Conservation (phyloP, 2,888 invertebrate genomes). For the Sphaerolaimus hirsutus region DNA sequence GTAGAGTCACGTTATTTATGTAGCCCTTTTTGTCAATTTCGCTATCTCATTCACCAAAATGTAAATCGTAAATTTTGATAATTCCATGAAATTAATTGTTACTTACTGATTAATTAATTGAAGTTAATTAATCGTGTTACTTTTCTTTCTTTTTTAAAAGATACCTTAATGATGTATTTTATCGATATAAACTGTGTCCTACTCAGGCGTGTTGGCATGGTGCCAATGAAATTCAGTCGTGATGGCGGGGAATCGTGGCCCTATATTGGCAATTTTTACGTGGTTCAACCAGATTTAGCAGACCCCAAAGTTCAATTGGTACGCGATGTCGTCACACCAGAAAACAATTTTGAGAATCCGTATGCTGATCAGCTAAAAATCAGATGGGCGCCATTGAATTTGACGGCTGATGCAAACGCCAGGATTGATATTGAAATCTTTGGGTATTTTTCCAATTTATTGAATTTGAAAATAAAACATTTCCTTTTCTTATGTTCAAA, state of each 20-base stretch:
- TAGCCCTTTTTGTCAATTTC: too few species aligned
- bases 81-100: too few species aligned
- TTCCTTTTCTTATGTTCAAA: not conserved
- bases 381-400: slow-evolving; percentile 8
- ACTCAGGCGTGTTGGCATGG: slow-evolving; percentile 5
- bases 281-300: slow-evolving; percentile 3
- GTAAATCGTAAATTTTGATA: too few species aligned
- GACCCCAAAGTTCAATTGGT: slow-evolving; percentile 3
- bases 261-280: slow-evolving; percentile 14
- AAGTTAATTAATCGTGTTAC: too few species aligned
- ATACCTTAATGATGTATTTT: too few species aligned
- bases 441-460: slow-evolving; percentile 9
- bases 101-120: too few species aligned
- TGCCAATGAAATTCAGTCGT: slow-evolving; percentile 11
- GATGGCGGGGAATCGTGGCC: slow-evolving; percentile 15
- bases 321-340: slow-evolving; percentile 1
- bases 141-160: too few species aligned
- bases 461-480: too few species aligned
- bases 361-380: slow-evolving; percentile 8
- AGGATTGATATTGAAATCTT: slow-evolving; percentile 11
- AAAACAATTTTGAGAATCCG: slow-evolving; percentile 3
- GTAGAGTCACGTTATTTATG: too few species aligned
- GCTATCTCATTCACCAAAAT: too few species aligned
- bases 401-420: slow-evolving; percentile 8
- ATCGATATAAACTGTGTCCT: too few species aligned